Base-by-base conservation (phyloP, 2,113 vertebrate species). In the Eurypyga helias region DNA sequence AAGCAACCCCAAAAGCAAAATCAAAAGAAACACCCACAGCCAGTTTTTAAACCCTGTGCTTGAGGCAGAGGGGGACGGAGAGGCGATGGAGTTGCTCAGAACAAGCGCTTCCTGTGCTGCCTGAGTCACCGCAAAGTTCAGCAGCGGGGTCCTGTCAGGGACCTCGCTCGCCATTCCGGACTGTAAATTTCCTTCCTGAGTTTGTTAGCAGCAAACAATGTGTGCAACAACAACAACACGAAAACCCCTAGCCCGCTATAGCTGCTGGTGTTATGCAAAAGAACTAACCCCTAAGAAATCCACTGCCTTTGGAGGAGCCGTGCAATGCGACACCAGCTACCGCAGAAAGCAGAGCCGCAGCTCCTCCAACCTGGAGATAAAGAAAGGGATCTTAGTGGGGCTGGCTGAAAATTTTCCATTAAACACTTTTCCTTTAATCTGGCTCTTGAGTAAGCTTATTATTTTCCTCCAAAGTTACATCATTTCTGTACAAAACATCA, bases 121-220 rank as follows among this genome's bases (percentile, higher is more conserved):
- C 38, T 90, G 90, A 91, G 94, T 95, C 93, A 67, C 83, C 17
- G 34, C 61, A 45, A 54, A 79, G 90, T 82, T 95, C 87, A 75
- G 82, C 62, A 83, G 54, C 17, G 2, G n/a, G 57, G 52, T 49
- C 73, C 69, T 87, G 83, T 25, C 1, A 6, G 77, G 87, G 91
- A 86, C 79, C 76, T 94, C 34, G 3, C 43, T 95, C 19, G 4
- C 93, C 66, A 94, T 96, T 97, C 94, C 92, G 57, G 67, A 93
- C 91, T 54, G 94, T 96, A 97, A 94, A 96, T 96, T 97, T 97
- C 96, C 95, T 97, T 96, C 97, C 97, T 95, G 89, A 96, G 97
- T 97, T 97, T 97, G 94, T 97, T 95, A 95, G 70, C 87, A 38
- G 46, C 3, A 48, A 97, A 97, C 89, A 97, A 95, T 95, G 86